A percentile compares a stretch with the other conserved stretches of the same genome.
phyloP scores from a whole-genome alignment of 2,113 vertebrate genomes.

The Jaculus jaculus region DNA sequence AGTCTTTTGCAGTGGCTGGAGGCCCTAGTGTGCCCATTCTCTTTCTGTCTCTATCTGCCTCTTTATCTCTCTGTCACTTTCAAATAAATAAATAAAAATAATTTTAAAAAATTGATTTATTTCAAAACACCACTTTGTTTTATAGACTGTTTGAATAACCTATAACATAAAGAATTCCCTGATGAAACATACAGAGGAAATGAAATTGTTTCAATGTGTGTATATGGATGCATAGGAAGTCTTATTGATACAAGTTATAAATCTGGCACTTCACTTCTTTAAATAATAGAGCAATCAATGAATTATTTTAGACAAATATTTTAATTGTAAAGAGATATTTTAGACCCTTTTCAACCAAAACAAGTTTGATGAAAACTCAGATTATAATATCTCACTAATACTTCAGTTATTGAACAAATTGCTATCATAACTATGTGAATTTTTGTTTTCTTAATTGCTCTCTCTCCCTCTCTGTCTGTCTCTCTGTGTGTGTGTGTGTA shows the following conservation, averaged over 20 bases:
- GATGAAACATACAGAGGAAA: background rate
- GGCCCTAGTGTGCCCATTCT: too few species aligned
- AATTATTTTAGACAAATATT: background rate
- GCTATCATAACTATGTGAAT: background rate
- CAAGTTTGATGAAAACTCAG: background rate
- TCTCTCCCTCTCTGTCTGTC: too few species aligned
- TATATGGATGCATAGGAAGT: background rate
- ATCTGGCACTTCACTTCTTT: background rate
- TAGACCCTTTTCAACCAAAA: background rate
- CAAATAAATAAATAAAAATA: too few species aligned
- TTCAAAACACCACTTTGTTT: slow-evolving; percentile 25
- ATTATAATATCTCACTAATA: background rate
- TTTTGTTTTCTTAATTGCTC: background rate
- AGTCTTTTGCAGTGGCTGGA: too few species aligned
- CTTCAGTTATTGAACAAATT: too few species aligned
- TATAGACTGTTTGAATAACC: background rate
- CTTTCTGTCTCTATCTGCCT: too few species aligned
- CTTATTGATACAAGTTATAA: background rate
- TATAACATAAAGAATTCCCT: background rate
- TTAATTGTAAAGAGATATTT: background rate
- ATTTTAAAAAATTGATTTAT: slow-evolving; percentile 38
- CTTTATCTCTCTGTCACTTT: too few species aligned
- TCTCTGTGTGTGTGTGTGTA: too few species aligned
- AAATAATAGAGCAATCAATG: background rate
- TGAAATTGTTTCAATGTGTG: background rate